Percentiles rank a stretch among this genome's conserved stretches.
These are phyloP conservation scores for Drosophila picticornis DNA, from an alignment of 2,888 invertebrate genomes.

Conservation along the genomic window DNA sequence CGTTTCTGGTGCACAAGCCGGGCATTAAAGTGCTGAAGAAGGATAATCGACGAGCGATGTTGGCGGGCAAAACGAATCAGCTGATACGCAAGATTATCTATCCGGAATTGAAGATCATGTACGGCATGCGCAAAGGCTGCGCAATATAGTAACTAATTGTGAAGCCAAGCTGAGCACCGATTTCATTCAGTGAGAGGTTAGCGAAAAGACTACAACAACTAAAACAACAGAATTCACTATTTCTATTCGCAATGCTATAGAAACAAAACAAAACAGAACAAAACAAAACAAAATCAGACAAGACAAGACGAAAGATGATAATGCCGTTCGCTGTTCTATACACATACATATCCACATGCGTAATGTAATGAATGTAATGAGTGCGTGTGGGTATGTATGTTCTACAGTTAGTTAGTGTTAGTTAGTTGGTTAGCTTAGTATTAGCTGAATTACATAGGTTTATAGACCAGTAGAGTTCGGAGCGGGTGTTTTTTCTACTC, in stretches of 20 bases:
- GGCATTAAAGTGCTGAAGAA: slow-evolving; percentile 94
- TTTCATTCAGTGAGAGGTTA: slow-evolving; percentile 44
- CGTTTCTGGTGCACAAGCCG: slow-evolving; percentile 96
- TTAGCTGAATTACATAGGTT: slow-evolving; percentile 58
- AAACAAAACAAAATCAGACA: background rate
- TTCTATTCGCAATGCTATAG: slow-evolving; percentile 74
- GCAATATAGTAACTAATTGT: slow-evolving; percentile 88
- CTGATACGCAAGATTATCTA: slow-evolving; percentile 92
- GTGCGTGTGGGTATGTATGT: slow-evolving; percentile 42
- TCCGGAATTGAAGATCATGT: slow-evolving; percentile 94
- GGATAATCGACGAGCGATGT: slow-evolving; percentile 90
- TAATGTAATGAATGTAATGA: background rate
- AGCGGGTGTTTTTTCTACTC: slow-evolving; percentile 53
- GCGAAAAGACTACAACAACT: slow-evolving; percentile 64
- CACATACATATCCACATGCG: background rate
- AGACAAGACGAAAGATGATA: background rate
- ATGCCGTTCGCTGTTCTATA: slow-evolving; percentile 29
- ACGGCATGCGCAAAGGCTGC: slow-evolving; percentile 92
- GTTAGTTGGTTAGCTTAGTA: slow-evolving; percentile 52
- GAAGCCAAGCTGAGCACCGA: slow-evolving; percentile 71
- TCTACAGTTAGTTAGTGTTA: slow-evolving; percentile 54
- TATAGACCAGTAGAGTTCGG: slow-evolving; percentile 37
- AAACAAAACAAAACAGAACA: background rate
- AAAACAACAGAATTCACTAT: slow-evolving; percentile 41
- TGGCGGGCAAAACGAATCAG: slow-evolving; percentile 91